Evolutionary conservation across 2,797 vertebrate species (phyloP).

Genomic region (Pyrocephalus nanus): DNA sequence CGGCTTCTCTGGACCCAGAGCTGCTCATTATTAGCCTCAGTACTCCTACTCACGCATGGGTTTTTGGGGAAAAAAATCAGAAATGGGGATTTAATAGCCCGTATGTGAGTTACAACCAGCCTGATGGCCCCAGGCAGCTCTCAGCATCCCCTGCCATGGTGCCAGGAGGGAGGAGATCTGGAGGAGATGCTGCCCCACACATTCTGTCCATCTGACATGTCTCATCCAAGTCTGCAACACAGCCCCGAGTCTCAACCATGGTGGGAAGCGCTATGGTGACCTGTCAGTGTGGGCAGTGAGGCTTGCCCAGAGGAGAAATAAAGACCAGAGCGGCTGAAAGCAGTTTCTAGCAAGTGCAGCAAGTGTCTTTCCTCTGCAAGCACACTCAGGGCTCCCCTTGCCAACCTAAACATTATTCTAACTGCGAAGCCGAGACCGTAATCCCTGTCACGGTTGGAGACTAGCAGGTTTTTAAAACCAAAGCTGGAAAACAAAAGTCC

Average conservation of each 20-base stretch:
- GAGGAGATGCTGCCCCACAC: fast-evolving
- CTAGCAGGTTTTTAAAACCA: background rate
- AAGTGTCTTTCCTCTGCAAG: background rate
- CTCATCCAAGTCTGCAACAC: background rate
- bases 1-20: background rate
- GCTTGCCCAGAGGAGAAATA: background rate
- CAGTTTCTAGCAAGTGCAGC: background rate
- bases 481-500: constrained; percentile 13
- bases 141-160: fast-evolving
- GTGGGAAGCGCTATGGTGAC: fast-evolving
- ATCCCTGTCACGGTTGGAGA: background rate
- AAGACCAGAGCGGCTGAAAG: background rate
- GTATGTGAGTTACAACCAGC: fast-evolving
- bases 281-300: background rate
- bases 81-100: background rate
- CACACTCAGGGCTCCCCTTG: background rate
- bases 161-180: background rate
- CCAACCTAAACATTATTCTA: constrained; percentile 53
- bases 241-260: fast-evolving
- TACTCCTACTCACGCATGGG: fast-evolving
- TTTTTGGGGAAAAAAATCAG: background rate
- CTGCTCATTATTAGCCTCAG: background rate
- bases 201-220: background rate
- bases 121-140: background rate
- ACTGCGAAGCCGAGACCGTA: background rate